Evolutionary conservation across 2,797 vertebrate species (phyloP).

Genomic region (Malurus leucopterus): DNA sequence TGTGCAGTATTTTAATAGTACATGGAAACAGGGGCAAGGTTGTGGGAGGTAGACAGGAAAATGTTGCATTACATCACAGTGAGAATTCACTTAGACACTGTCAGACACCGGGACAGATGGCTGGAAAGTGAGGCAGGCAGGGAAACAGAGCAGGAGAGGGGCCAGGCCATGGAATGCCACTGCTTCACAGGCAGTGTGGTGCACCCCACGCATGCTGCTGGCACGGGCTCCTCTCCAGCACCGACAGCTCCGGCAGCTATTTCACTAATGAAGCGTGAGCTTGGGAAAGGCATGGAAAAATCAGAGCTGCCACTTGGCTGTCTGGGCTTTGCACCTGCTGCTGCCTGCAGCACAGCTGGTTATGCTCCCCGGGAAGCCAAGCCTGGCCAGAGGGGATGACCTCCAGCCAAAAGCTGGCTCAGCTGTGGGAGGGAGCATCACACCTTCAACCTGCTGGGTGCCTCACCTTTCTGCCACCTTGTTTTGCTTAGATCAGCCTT

Average conservation of each 20-base stretch:
- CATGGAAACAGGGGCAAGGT: background rate
- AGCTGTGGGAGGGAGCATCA: background rate
- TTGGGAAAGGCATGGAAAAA: background rate
- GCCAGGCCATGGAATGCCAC: background rate
- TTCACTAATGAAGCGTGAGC: background rate
- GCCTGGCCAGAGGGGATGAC: background rate
- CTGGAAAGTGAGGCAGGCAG: conserved; percentile 38
- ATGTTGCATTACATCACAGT: background rate
- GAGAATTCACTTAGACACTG: conserved; percentile 22
- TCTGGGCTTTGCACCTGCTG: background rate
- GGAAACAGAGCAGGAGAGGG: conserved; percentile 17
- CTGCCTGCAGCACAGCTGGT: background rate
- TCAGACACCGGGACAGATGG: conserved; percentile 12
- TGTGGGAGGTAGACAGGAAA: background rate
- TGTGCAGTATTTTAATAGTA: background rate
- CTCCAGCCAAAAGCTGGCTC: background rate
- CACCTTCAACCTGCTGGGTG: background rate
- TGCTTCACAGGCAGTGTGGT: background rate
- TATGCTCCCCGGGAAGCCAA: background rate
- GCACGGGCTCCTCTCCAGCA: background rate
- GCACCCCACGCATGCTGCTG: background rate
- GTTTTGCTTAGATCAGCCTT: background rate
- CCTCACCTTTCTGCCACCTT: background rate
- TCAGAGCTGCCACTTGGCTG: background rate
- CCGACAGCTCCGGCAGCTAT: background rate